Conservation (phyloP, 2,797 vertebrate genomes). For the Hipposideros larvatus region DNA sequence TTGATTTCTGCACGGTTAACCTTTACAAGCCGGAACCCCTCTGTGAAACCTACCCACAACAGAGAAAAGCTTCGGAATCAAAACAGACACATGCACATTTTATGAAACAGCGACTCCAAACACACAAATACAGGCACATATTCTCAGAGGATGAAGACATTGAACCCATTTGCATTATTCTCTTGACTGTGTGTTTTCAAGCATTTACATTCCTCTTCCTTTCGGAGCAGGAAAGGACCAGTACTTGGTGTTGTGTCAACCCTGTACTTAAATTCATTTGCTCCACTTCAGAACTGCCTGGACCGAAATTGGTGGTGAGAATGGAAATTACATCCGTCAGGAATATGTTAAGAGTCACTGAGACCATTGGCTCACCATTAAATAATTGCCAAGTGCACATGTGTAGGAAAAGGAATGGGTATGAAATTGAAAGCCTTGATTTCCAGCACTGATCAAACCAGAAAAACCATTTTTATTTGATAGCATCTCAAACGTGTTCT, state of each 20-base stretch:
- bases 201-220: conserved; percentile 45
- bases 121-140: neutral
- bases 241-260: neutral
- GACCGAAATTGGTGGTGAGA: conserved; percentile 32
- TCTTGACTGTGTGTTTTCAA: neutral
- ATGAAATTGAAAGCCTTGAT: neutral
- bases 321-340: conserved; percentile 33
- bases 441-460: neutral
- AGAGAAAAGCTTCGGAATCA: conserved; percentile 77
- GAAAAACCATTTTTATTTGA: neutral
- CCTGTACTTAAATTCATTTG: conserved; percentile 15
- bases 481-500: neutral
- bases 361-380: neutral
- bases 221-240: neutral
- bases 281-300: neutral
- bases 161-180: conserved; percentile 53
- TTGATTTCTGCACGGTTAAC: conserved; percentile 90
- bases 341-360: conserved; percentile 45
- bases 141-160: conserved; percentile 43
- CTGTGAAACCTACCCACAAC: conserved; percentile 79
- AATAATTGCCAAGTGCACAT: neutral
- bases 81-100: conserved; percentile 71
- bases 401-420: neutral
- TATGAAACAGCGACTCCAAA: conserved; percentile 40
- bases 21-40: conserved; percentile 88